phyloP scores from a whole-genome alignment of 2,113 vertebrate species.

The Symphodus melops region DNA sequence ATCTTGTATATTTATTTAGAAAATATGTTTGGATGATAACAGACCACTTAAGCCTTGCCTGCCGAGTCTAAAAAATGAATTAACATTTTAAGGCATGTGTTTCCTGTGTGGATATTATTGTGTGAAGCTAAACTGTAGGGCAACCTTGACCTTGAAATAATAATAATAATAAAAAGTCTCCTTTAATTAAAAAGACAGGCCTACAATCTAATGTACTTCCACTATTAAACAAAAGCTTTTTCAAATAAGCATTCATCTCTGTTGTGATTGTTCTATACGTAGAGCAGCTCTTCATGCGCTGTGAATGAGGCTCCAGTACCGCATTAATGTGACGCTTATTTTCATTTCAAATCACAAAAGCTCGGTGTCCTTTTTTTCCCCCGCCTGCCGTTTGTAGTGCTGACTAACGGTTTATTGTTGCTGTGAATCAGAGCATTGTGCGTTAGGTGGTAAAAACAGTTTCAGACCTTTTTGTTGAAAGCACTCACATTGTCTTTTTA shows the following conservation, averaged over 20 bases:
- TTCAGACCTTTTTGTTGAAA: conserved; percentile 59
- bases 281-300: conserved; percentile 45
- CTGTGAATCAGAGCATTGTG: conserved; percentile 34
- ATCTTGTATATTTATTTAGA: no score
- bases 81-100: no score
- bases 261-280: background rate
- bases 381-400: conserved; percentile 55
- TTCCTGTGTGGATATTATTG: background rate
- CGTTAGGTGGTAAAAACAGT: conserved; percentile 47
- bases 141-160: background rate
- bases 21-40: no score
- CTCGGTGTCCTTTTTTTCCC: conserved; percentile 33
- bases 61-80: no score
- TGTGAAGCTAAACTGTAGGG: background rate
- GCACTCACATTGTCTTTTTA: conserved; percentile 51
- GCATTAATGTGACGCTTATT: conserved; percentile 42
- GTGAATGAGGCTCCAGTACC: conserved; percentile 29
- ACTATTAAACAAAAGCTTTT: conserved; percentile 17
- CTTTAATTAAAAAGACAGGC: background rate
- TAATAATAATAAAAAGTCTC: background rate
- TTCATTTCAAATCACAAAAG: conserved; percentile 69
- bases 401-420: conserved; percentile 61
- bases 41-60: no score
- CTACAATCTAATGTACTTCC: background rate
- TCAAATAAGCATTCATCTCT: background rate